These are phyloP conservation scores for Donacobius atricapilla DNA, from an alignment of 2,113 vertebrate species.

Conservation along the genomic window DNA sequence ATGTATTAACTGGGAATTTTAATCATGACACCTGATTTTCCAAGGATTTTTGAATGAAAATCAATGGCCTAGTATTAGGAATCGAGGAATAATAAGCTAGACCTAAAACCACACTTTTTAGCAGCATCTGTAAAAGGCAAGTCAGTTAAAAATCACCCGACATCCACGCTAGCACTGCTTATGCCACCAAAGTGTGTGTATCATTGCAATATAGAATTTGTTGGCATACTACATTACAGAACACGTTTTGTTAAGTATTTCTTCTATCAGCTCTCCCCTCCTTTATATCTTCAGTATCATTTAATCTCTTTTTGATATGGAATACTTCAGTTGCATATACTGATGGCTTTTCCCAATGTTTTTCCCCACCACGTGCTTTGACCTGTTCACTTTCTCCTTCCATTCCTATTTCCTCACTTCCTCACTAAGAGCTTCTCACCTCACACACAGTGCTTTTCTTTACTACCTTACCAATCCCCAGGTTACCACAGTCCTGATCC, in stretches of 20 bases:
- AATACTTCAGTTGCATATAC: background rate
- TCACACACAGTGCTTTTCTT: background rate
- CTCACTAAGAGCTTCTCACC: background rate
- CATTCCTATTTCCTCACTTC: background rate
- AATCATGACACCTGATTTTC: background rate
- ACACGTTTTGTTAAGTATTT: background rate
- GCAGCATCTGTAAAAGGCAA: background rate
- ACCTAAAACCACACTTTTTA: background rate
- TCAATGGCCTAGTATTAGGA: background rate
- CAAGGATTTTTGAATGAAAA: background rate
- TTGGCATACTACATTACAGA: background rate
- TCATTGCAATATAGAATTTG: background rate
- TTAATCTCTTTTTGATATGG: background rate
- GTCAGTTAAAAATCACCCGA: background rate
- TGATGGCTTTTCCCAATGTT: background rate
- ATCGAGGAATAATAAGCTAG: background rate
- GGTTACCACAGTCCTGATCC: background rate
- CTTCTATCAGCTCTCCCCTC: background rate
- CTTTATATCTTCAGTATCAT: background rate
- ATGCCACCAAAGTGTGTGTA: accelerated
- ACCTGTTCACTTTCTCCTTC: background rate
- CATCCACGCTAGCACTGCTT: background rate
- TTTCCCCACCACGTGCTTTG: background rate
- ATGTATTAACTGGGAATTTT: background rate
- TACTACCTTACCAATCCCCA: background rate